Evolutionary conservation across 2,113 vertebrate species (phyloP), one percentile per base, ranked within the genome.

Genomic region (Cebidichthys violaceus): DNA sequence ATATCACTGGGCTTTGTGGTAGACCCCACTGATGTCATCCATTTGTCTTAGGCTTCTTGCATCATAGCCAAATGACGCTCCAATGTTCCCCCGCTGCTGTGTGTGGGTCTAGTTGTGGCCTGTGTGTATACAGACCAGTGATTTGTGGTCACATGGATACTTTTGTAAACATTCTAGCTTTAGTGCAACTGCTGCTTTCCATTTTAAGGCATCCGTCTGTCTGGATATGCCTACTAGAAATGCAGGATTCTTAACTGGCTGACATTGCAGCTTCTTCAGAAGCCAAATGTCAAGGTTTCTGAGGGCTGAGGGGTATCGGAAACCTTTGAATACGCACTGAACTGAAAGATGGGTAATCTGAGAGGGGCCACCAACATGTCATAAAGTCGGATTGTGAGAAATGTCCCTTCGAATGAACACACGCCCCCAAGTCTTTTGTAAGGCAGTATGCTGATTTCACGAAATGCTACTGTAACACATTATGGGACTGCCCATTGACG

Each of bases 91-190:
- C 67, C n/a, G 7, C 67, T 75, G 79, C 41, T 64, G 82, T 9
- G 17, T 78, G 81, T 71, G 86, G 62, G 43, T 71, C n/a, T 85
- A 75, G 37, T 70, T 68, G 83, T 81, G 70, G 80, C 74, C 57
- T 77, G 70, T 72, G 70, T 75, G 39, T 81, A 72, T 29, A 78
- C 22, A 74, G 0, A 86, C 79, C 59, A 79, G 84, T 81, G 86
- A 79, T 86, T 88, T 87, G 84, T 88, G 86, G 88, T 66, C 50
- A 70, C 7, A 0, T 17, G 59, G 71, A 77, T 57, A 86, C 78
- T 81, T 87, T 70, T 86, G 78, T 87, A 86, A 88, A 82, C 84
- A 86, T 88, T 86, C 71, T 75, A 84, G 73, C 77, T 87, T 88
- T 52, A 67, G 76, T 76, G 70, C 60, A 86, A 74, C 64, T 69